Percentiles rank a stretch among this genome's conserved stretches.
Conservation (phyloP, 2,113 vertebrate genomes). For the Triplophysa siluroides region DNA sequence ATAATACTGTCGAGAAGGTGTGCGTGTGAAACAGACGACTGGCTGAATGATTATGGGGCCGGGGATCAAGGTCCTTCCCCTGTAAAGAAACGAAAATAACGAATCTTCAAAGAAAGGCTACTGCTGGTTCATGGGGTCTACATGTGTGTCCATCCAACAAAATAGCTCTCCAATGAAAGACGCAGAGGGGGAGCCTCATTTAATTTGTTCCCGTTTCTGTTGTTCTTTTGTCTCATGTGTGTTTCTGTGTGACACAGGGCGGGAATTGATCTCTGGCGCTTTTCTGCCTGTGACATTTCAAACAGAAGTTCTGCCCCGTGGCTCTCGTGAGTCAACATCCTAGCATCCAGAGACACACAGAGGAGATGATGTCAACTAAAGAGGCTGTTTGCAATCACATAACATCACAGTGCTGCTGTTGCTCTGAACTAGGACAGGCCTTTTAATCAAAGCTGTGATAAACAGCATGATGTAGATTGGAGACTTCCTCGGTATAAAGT, state of each 20-base stretch:
- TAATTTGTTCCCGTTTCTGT: neutral
- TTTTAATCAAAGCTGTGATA: constrained; percentile 12
- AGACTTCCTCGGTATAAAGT: neutral
- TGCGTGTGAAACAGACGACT: neutral
- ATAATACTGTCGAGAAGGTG: neutral
- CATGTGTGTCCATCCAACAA: neutral
- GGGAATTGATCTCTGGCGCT: constrained; percentile 37
- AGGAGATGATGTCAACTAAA: constrained; percentile 47
- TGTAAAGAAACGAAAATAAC: neutral
- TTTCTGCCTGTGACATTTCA: constrained; percentile 52
- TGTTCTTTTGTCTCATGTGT: constrained; percentile 24
- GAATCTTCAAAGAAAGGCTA: neutral
- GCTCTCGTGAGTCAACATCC: constrained; percentile 45
- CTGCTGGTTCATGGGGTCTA: neutral
- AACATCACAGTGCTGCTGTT: constrained; percentile 31
- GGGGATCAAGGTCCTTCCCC: constrained; percentile 5
- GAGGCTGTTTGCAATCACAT: constrained; percentile 36
- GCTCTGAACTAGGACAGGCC: constrained; percentile 21
- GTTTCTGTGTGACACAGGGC: constrained; percentile 28
- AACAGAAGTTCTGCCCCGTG: constrained; percentile 39
- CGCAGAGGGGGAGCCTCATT: constrained; percentile 1
- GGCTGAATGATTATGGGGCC: neutral
- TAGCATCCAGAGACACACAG: constrained; percentile 35
- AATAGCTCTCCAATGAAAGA: constrained; percentile 3
- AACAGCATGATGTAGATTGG: neutral